Evolutionary conservation across 2,113 vertebrate species (phyloP), one percentile per base, ranked within the genome.

Genomic region (Thryonomys swinderianus): DNA sequence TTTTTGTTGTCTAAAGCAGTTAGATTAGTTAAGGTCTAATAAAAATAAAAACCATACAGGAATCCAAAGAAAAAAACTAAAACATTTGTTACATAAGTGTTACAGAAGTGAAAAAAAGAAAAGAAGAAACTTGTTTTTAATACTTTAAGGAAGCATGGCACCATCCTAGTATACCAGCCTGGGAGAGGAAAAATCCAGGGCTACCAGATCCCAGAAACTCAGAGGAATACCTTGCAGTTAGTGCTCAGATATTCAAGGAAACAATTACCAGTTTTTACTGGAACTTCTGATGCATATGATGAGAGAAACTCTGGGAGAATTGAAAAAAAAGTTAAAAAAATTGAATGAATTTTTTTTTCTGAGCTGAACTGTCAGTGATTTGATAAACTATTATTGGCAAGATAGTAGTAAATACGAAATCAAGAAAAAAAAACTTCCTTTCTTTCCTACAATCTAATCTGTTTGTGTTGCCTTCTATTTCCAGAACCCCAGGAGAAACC

Each of bases 1-100:
- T 85, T 89, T 82, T 62, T 86, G 32, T 27, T 78, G 21, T 73
- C 64, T 79, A 86, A 92, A 86, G 86, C 25, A 76, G 17, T 71
- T 96, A 30, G 21, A 8, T 82, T 23, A 57, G 32, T 51, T 74
- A 88, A 88, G 37, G 2, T 57, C 40, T 8, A 82, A 9, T 82
- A 55, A 71, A 89, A 82, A 81, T 21, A 91, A 2, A 62, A 81
- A 90, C 25, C 32, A 69, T 48, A 16, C 27, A n/a, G 2, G 1
- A 66, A 85, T 91, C 82, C 76, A 40, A 88, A 80, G 53, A 85
- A 89, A 66, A 5, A 30, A 86, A 53, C 66, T n/a, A 62, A 11
- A 91, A 17, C 74, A 79, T 13, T 87, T 5, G 1, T 73, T 90
- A 59, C 7, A 40, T 12, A 37, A 10, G 30, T 61, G 7, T 61